These are phyloP conservation scores for Cordylochernes scorpioides DNA, from an alignment of 2,888 invertebrate genomes.

Conservation along the genomic window DNA sequence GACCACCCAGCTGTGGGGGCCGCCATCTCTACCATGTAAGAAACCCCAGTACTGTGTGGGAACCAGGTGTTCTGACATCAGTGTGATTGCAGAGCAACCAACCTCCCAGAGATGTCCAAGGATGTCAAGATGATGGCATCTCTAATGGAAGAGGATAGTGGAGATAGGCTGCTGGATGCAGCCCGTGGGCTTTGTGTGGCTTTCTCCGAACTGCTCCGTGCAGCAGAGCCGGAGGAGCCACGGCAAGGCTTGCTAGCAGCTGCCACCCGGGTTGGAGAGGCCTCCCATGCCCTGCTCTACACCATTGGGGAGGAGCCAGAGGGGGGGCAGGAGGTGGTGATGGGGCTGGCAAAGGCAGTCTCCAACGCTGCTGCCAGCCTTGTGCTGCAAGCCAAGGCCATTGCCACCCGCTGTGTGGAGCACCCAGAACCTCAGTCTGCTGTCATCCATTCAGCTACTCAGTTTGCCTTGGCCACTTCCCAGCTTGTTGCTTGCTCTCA, in stretches of 20 bases:
- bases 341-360: conserved; percentile 81
- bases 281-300: conserved; percentile 69
- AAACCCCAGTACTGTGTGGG: background rate
- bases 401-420: conserved; percentile 58
- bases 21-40: conserved; percentile 67
- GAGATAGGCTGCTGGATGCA: conserved; percentile 64
- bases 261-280: conserved; percentile 85
- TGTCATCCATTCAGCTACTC: conserved; percentile 83
- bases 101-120: conserved; percentile 72
- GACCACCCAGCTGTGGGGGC: conserved; percentile 88
- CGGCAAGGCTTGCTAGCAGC: conserved; percentile 77
- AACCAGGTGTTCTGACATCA: background rate
- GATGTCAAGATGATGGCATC: conserved; percentile 87
- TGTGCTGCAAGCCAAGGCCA: conserved; percentile 82
- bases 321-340: conserved; percentile 44
- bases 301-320: conserved; percentile 67
- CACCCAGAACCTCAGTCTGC: conserved; percentile 44
- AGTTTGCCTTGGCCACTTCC: conserved; percentile 86
- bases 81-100: conserved; percentile 36
- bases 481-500: conserved; percentile 92
- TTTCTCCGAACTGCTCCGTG: conserved; percentile 64
- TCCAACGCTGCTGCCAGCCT: conserved; percentile 91
- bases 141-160: conserved; percentile 57
- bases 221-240: conserved; percentile 81
- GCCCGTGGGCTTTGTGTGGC: conserved; percentile 71